phyloP scores from a whole-genome alignment of 1,140 invertebrate genomes.

The Spodoptera litura region DNA sequence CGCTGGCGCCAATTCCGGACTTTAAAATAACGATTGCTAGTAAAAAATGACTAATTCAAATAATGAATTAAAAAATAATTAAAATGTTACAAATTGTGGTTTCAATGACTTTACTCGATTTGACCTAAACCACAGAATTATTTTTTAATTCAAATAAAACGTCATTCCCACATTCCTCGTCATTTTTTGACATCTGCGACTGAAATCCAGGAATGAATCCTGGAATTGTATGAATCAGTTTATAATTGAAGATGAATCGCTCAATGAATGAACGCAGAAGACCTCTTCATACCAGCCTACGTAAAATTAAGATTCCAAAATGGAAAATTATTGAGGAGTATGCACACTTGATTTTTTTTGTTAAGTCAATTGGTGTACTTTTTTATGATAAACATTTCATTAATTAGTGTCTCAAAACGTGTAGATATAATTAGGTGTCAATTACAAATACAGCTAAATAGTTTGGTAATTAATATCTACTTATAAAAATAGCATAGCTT shows the following conservation, averaged over 20 bases:
- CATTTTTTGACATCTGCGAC: slow-evolving; percentile 15
- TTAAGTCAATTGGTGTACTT: background rate
- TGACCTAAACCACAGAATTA: background rate
- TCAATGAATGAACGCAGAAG: background rate
- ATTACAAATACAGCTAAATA: no score
- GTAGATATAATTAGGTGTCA: no score
- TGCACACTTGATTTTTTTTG: background rate
- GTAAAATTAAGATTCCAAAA: background rate
- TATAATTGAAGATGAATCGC: slow-evolving; percentile 14
- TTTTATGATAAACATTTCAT: no score
- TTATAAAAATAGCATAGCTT: no score
- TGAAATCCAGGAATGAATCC: slow-evolving; percentile 11
- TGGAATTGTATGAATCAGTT: slow-evolving; percentile 18
- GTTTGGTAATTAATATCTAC: no score
- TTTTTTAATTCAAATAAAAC: background rate
- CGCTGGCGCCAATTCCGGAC: no score
- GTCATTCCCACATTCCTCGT: background rate
- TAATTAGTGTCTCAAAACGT: no score
- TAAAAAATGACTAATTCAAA: slow-evolving; percentile 8
- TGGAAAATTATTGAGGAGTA: background rate
- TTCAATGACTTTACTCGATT: background rate
- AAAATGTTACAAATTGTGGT: background rate
- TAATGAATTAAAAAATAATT: background rate
- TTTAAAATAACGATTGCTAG: no score
- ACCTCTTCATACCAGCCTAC: background rate